A percentile compares a stretch with the other conserved stretches of the same genome.
phyloP scores from a whole-genome alignment of 2,797 vertebrate genomes.

The Uromys caudimaculatus region DNA sequence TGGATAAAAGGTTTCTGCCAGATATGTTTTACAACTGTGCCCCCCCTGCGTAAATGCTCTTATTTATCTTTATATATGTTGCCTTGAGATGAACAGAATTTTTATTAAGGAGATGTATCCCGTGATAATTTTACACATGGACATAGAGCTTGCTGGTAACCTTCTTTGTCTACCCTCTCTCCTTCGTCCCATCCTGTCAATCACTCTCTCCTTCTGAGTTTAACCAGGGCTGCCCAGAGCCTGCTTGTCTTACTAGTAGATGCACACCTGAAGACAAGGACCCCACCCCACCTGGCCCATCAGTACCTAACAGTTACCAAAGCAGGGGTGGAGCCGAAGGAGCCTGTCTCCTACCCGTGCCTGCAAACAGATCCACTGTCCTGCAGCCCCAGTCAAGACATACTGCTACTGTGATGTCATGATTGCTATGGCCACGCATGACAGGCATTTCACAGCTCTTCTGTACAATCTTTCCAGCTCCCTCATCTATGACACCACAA shows the following conservation, averaged over 20 bases:
- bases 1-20: not conserved
- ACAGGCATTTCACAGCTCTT: not conserved
- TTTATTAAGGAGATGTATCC: not conserved
- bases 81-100: not conserved
- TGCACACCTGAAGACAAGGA: not conserved
- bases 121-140: not conserved
- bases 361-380: not conserved
- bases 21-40: not conserved
- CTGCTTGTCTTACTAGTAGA: not conserved
- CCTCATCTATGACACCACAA: not conserved
- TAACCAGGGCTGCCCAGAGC: not conserved
- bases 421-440: not conserved
- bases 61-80: not conserved
- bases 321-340: not conserved
- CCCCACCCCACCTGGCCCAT: too few species aligned
- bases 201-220: not conserved
- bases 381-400: not conserved
- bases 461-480: not conserved
- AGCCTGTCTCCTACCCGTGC: not conserved
- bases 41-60: not conserved
- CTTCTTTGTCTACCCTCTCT: too few species aligned
- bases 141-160: too few species aligned
- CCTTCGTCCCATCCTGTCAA: too few species aligned
- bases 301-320: not conserved
- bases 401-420: not conserved